Conservation (phyloP, 2,888 invertebrate species). For the Rhynchonema sp. region DNA sequence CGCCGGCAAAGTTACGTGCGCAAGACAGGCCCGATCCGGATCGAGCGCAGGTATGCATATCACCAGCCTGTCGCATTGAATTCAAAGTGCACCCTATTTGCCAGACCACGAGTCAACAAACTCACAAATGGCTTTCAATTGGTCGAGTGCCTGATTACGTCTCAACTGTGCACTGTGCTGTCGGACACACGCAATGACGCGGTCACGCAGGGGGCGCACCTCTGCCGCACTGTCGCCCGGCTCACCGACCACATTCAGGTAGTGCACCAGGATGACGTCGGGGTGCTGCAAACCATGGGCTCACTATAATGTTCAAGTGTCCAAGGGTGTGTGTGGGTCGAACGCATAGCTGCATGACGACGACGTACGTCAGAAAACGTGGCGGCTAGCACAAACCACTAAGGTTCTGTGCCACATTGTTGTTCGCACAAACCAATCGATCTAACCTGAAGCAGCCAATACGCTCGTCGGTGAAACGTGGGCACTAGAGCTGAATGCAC, state of each 20-base stretch:
- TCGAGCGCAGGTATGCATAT: no score
- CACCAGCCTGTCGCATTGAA: no score
- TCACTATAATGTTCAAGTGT: not conserved
- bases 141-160: constrained; percentile 9
- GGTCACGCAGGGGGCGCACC: constrained; percentile 46
- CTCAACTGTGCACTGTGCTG: constrained; percentile 41
- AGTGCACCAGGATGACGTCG: constrained; percentile 90
- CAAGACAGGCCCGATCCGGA: no score
- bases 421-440: not conserved
- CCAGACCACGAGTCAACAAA: no score
- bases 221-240: constrained; percentile 42
- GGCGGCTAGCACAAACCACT: no score
- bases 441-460: constrained; percentile 82
- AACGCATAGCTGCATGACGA: no score
- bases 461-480: constrained; percentile 91
- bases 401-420: no score
- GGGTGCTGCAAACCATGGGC: constrained; percentile 35
- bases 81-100: no score
- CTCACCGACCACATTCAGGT: constrained; percentile 78
- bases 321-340: no score
- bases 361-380: no score
- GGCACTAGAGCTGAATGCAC: constrained; percentile 95
- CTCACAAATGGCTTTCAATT: constrained; percentile 60
- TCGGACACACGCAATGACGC: constrained; percentile 54
- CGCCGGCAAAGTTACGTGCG: no score